These are phyloP conservation scores for Muntiacus reevesi DNA, from an alignment of 2,113 vertebrate species.

Conservation along the genomic window DNA sequence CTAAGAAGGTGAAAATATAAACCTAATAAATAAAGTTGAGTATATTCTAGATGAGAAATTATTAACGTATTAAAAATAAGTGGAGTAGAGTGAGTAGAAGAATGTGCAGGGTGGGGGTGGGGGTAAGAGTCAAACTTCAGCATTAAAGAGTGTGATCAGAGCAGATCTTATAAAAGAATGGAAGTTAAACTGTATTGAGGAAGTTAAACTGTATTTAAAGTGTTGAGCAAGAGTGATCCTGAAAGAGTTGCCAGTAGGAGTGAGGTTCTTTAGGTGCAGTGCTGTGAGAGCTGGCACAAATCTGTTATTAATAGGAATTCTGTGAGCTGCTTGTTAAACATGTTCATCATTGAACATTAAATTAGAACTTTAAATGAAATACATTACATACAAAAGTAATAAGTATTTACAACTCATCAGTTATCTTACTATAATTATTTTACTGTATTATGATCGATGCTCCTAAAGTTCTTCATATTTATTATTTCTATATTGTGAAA, in stretches of 20 bases:
- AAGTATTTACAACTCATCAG: neutral
- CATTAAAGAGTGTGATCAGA: neutral
- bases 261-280: neutral
- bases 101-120: neutral
- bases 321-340: neutral
- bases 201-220: neutral
- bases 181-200: neutral
- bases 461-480: neutral
- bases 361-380: neutral
- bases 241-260: neutral
- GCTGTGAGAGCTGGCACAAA: neutral
- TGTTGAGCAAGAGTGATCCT: neutral
- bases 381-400: neutral
- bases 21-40: neutral
- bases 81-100: neutral
- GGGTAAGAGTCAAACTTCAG: neutral
- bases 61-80: neutral
- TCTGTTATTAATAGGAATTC: neutral
- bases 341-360: neutral
- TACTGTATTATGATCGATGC: neutral
- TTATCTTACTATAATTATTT: neutral
- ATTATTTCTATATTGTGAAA: neutral
- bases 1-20: neutral
- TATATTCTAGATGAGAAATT: neutral
- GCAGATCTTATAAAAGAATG: neutral